Evolutionary conservation across 2,888 invertebrate genomes (phyloP).

Genomic region (Lithosia quadra): DNA sequence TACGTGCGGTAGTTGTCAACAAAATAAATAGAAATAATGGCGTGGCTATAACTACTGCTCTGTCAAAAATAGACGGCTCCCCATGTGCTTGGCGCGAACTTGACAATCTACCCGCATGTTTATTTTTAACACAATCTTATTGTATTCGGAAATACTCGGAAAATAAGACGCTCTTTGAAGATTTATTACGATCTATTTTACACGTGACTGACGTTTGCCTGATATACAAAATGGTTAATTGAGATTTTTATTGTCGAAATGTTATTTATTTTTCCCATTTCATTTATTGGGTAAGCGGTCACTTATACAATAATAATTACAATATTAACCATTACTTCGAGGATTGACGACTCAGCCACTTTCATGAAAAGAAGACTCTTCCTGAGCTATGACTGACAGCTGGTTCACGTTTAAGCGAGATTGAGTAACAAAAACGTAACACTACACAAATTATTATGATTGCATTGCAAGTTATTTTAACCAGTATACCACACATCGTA

Average conservation of each 20-base stretch:
- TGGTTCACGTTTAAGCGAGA: neutral
- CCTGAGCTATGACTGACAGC: neutral
- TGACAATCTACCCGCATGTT: constrained; percentile 79
- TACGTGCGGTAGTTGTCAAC: constrained; percentile 66
- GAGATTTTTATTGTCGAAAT: neutral
- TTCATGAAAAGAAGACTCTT: too few relatives aligned
- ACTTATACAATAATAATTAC: neutral
- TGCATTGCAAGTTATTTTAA: neutral
- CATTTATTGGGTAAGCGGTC: neutral
- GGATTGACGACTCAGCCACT: too few relatives aligned
- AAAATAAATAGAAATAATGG: constrained; percentile 80
- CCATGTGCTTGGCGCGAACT: constrained; percentile 79
- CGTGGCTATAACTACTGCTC: constrained; percentile 61
- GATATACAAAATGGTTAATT: constrained; percentile 7
- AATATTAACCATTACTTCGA: too few relatives aligned
- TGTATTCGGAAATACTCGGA: constrained; percentile 76
- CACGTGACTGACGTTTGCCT: neutral
- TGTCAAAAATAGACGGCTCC: constrained; percentile 79
- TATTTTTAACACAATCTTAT: constrained; percentile 82
- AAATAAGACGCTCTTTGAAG: constrained; percentile 54
- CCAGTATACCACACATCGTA: neutral
- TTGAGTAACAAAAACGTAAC: too few relatives aligned
- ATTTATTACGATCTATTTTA: constrained; percentile 46
- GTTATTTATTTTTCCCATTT: neutral
- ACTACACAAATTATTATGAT: neutral